Conservation (phyloP, 2,113 vertebrate genomes). For the Ptychochromis oligacanthus region DNA sequence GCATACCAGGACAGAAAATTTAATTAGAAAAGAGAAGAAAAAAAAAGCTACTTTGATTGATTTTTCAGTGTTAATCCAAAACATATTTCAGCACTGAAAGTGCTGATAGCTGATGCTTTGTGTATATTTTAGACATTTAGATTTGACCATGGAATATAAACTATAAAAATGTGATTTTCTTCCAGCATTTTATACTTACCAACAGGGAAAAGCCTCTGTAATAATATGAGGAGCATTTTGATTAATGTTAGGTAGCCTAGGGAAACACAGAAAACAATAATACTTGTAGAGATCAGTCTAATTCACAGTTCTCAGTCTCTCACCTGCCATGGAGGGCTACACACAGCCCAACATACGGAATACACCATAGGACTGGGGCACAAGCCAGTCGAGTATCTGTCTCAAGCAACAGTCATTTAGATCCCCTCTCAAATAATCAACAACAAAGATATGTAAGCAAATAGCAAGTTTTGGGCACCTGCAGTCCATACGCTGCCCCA, state of each 20-base stretch:
- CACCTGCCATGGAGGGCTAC: too few species aligned
- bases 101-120: background rate
- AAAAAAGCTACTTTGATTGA: background rate
- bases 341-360: too few species aligned
- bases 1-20: background rate
- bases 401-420: background rate
- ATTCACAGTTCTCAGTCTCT: too few species aligned
- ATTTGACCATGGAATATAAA: conserved; percentile 1
- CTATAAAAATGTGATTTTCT: background rate
- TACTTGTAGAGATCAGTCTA: background rate
- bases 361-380: background rate
- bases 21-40: conserved; percentile 1
- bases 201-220: background rate
- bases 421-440: background rate
- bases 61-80: conserved; percentile 16
- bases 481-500: background rate
- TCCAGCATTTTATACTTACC: background rate
- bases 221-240: fast-evolving
- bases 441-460: background rate
- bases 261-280: background rate
- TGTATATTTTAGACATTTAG: background rate
- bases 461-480: background rate
- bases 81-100: conserved; percentile 19
- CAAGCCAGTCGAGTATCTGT: background rate
- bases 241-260: background rate